phyloP scores from a whole-genome alignment of 1,140 invertebrate species.

The Acromyrmex echinatior region DNA sequence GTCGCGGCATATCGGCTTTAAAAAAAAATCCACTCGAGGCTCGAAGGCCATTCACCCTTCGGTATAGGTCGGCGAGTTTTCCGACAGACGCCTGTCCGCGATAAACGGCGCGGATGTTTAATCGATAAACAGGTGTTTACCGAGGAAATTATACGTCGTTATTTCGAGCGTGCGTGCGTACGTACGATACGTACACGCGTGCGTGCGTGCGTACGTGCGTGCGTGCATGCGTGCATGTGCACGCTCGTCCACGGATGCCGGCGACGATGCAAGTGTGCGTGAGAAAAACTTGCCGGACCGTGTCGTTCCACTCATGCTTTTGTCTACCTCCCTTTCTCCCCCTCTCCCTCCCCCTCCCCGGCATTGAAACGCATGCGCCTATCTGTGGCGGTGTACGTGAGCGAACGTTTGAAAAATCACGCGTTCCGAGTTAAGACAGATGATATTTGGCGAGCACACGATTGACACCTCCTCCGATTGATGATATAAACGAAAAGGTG shows the following conservation, averaged over 20 bases:
- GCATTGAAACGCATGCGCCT: slow-evolving; percentile 7
- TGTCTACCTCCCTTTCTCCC: not conserved
- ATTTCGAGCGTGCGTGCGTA: slow-evolving; percentile 45
- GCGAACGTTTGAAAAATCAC: slow-evolving; percentile 13
- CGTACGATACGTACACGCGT: not conserved
- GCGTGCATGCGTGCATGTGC: no score
- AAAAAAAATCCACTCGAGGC: slow-evolving; percentile 44
- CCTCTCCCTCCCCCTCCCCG: not conserved
- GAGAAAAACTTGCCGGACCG: slow-evolving; percentile 39
- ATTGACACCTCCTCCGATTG: slow-evolving; percentile 21
- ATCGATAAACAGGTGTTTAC: slow-evolving; percentile 63
- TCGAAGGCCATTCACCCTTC: slow-evolving; percentile 49
- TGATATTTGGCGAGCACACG: slow-evolving; percentile 26
- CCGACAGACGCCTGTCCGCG: slow-evolving; percentile 47
- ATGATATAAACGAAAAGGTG: not conserved
- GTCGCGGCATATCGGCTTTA: slow-evolving; percentile 29
- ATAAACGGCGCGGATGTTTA: slow-evolving; percentile 59
- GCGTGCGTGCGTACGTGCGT: not conserved
- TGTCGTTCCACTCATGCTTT: slow-evolving; percentile 39
- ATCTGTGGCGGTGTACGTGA: not conserved
- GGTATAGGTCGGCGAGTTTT: slow-evolving; percentile 53
- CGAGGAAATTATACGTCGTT: slow-evolving; percentile 52
- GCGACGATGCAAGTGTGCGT: slow-evolving; percentile 24
- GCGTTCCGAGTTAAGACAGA: slow-evolving; percentile 43
- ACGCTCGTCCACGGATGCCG: slow-evolving; percentile 5